These are phyloP conservation scores for Chromobotia macracanthus DNA, from an alignment of 2,797 vertebrate species.

Conservation along the genomic window DNA sequence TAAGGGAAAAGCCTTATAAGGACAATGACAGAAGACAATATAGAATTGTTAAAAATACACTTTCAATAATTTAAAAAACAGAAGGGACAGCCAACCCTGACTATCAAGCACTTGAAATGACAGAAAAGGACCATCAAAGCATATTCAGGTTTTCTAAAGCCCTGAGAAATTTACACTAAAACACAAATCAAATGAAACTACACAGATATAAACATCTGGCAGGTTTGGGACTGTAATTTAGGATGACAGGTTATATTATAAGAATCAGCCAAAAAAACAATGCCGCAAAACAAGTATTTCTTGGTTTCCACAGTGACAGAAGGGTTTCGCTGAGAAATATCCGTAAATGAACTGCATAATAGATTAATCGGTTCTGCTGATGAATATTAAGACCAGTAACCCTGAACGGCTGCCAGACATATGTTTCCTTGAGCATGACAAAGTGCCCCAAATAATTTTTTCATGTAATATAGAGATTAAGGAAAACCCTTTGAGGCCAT, in stretches of 20 bases:
- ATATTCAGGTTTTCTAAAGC: neutral
- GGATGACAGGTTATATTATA: neutral
- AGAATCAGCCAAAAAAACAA: conserved; percentile 13
- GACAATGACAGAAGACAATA: too few relatives aligned
- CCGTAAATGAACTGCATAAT: conserved; percentile 55
- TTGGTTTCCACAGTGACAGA: conserved; percentile 57
- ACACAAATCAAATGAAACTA: neutral
- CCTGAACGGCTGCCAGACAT: conserved; percentile 49
- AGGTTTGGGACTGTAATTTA: neutral
- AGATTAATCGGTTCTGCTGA: conserved; percentile 62
- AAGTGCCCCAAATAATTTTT: conserved; percentile 41
- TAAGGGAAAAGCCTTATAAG: too few relatives aligned
- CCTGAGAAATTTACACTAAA: neutral
- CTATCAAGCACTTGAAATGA: neutral
- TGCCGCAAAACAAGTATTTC: conserved; percentile 43
- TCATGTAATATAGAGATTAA: conserved; percentile 40
- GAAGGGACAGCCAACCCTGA: neutral
- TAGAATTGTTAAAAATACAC: too few relatives aligned
- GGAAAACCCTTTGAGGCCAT: conserved; percentile 69
- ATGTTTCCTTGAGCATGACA: conserved; percentile 53
- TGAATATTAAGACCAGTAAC: conserved; percentile 57
- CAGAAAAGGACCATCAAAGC: neutral
- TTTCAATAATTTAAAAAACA: neutral
- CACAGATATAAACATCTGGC: neutral
- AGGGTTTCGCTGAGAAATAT: conserved; percentile 59